Evolutionary conservation across 2,113 vertebrate species (phyloP), one percentile per base, ranked within the genome.

Genomic region (Phalacrocorax carbo): DNA sequence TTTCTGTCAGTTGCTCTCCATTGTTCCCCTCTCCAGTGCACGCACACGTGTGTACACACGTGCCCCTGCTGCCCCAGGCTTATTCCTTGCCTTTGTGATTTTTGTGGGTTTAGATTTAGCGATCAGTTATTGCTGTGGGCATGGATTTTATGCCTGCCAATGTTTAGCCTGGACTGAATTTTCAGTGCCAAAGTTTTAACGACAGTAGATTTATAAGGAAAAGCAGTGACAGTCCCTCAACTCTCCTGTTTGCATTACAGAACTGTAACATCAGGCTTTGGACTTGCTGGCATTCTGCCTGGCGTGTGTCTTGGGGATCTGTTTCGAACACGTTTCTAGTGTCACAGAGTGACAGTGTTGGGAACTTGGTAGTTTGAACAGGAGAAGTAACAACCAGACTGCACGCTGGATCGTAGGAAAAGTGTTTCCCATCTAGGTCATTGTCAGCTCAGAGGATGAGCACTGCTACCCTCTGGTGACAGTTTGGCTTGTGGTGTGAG

Each of bases 41-140:
- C n/a, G 13, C 60, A 29, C 34, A 10, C 1, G 8, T 2, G 1
- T 21, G 19, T 17, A 5, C 1, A 0, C 11, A 11, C 0, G 0
- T 36, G 9, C 13, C 26, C 15, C 8, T 70, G 19, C 54, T 0
- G 0, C 51, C 57, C 21, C 30, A 32, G 29, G 13, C 15, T 46
- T 23, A 55, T 38, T 71, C 70, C 75, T 49, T 87, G 48, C 66
- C 23, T 52, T 22, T 21, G 62, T 2, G 1, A 10, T 55, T 93
- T 66, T 46, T 36, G 42, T 65, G 40, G 36, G 18, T 95, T 95
- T 77, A 75, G 72, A 66, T 80, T 86, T 78, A 83, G 57, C 46
- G 71, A 34, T 48, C 72, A 1, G 0, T 88, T 89, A 64, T 85
- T 90, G 80, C 60, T 81, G 34, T 38, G 52, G 87, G 62, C 49